A percentile compares a stretch with the other conserved stretches of the same genome.
Evolutionary conservation across 2,113 vertebrate species (phyloP).

Genomic region (Mugil cephalus): DNA sequence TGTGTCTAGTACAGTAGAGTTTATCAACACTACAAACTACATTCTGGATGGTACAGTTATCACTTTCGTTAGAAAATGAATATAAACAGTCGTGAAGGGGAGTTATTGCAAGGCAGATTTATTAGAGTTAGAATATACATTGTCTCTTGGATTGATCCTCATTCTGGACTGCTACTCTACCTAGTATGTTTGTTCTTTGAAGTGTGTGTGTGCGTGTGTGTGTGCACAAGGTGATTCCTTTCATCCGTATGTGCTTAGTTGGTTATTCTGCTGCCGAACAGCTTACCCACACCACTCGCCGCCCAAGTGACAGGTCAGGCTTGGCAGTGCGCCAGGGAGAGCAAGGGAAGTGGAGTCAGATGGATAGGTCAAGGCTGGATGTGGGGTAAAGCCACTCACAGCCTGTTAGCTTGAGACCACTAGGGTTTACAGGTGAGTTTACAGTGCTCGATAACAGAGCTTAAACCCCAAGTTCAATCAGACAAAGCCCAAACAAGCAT

Average conservation of each 20-base stretch:
- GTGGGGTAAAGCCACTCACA: conserved; percentile 49
- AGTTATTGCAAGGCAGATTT: too few relatives aligned
- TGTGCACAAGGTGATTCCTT: conserved; percentile 43
- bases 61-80: too few relatives aligned
- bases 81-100: too few relatives aligned
- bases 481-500: conserved; percentile 35
- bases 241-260: conserved; percentile 47
- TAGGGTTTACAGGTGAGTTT: conserved; percentile 46
- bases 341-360: conserved; percentile 60
- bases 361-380: conserved; percentile 60
- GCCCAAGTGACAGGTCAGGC: conserved; percentile 71
- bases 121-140: background rate
- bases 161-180: conserved; percentile 27
- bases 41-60: too few relatives aligned
- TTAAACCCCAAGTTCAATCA: conserved; percentile 38
- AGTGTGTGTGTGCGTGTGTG: conserved; percentile 39
- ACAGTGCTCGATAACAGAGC: conserved; percentile 33
- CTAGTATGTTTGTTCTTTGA: conserved; percentile 51
- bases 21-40: too few relatives aligned
- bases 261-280: conserved; percentile 49
- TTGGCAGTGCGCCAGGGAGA: conserved; percentile 55
- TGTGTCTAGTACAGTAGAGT: too few relatives aligned
- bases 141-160: background rate
- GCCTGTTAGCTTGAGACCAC: conserved; percentile 42
- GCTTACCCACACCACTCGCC: conserved; percentile 59